Conservation (phyloP, 2,888 invertebrate species). For the Agelastica alni region DNA sequence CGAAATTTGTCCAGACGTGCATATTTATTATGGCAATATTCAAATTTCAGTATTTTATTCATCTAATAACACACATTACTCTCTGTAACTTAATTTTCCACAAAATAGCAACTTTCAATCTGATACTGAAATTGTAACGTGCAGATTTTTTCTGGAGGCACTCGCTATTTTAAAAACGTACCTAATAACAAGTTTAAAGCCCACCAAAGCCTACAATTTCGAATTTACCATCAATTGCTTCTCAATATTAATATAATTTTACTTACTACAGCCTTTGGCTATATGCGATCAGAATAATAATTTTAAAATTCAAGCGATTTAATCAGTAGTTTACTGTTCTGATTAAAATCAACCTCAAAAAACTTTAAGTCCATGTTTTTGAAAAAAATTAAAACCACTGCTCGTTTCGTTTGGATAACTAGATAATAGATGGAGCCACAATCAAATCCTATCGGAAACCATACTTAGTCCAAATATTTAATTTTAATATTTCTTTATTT, state of each 20-base stretch:
- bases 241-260: conserved; percentile 57
- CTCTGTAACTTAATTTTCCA: conserved; percentile 55
- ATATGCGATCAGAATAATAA: conserved; percentile 42
- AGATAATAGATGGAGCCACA: conserved; percentile 21
- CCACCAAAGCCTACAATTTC: conserved; percentile 53
- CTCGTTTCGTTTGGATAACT: not conserved
- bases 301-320: conserved; percentile 44
- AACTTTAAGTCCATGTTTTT: not conserved
- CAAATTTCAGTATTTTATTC: conserved; percentile 48
- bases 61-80: conserved; percentile 52
- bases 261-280: conserved; percentile 49
- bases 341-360: conserved; percentile 3
- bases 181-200: conserved; percentile 50
- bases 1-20: too few relatives aligned
- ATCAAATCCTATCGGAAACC: too few relatives aligned
- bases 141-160: conserved; percentile 46
- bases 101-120: conserved; percentile 58
- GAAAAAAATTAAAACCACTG: conserved; percentile 18
- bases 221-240: conserved; percentile 54
- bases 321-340: conserved; percentile 34
- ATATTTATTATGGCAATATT: too few relatives aligned
- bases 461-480: not conserved
- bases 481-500: not conserved
- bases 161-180: conserved; percentile 47
- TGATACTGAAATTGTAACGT: conserved; percentile 55